Base-by-base conservation (phyloP, 2,113 vertebrate species). In the Aramus guarauna region DNA sequence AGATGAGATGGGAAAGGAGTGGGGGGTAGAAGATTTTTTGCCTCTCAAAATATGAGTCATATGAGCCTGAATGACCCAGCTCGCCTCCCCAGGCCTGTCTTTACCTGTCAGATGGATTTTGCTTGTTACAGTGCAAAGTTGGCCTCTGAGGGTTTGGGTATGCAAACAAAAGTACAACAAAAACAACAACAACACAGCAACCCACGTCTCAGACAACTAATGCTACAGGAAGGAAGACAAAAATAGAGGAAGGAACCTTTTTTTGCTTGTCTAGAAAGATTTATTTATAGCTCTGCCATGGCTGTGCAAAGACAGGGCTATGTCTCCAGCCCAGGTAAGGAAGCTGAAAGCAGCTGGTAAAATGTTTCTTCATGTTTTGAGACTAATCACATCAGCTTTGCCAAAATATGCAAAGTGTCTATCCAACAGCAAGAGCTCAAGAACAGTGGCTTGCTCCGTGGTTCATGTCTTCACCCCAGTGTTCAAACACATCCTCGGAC, bases 41-140 rank as follows among this genome's bases (percentile, higher is more conserved):
- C 74, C 29, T 92, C 71, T 81, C 71, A 63, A 56, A 71, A 15
- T 11, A 11, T 48, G 92, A 96, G 52, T 68, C 84, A 85, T 67
- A 64, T 10, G 64, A 94, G 84, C 29, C 43, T 3, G 2, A 30
- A 56, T 37, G 85, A 96, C 81, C 94, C 87, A 79, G 74, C 93
- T 90, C 14, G 1, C 69, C 64, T 95, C 92, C 43, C 69, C 85
- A 58, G 69, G 73, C 53, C 81, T 87, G 83, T 91, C 94, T 92
- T 84, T 81, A 95, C 91, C 94, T 96, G 91, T 94, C 95, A 95
- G 73, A 45, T 95, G 94, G 36, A 94, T 96, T 96, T 92, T 85
- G 68, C 85, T 85, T 53, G 52, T 88, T 81, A 60, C 80, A 37
- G 43, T 48, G 56, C 83, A 89, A 73, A 56, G 76, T 1, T 84